Evolutionary conservation across 2,113 vertebrate genomes (phyloP).

Genomic region (Pygoscelis antarcticus): DNA sequence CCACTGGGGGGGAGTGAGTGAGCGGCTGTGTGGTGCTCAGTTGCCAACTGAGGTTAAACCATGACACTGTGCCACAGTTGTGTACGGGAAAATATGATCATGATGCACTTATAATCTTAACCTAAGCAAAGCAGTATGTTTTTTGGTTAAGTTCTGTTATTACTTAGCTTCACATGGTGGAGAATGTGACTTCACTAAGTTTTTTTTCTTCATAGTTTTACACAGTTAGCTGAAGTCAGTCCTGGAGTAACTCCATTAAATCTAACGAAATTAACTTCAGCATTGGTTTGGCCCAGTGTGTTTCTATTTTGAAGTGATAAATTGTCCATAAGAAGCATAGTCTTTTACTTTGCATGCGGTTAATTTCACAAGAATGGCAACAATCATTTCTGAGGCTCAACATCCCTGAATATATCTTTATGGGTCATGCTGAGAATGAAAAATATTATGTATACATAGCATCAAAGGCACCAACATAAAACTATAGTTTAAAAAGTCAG

Average conservation of each 20-base stretch:
- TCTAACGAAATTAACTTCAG: neutral
- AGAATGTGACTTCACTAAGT: neutral
- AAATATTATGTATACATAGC: neutral
- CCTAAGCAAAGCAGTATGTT: neutral
- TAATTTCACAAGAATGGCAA: slow-evolving; percentile 17
- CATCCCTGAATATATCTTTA: neutral
- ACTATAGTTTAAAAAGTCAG: slow-evolving; percentile 3
- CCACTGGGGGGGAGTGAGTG: too few relatives aligned
- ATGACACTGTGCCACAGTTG: neutral
- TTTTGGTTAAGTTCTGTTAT: neutral
- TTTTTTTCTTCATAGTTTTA: neutral
- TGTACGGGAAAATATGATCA: neutral
- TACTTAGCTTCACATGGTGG: neutral
- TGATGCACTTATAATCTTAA: neutral
- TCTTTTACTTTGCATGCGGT: slow-evolving; percentile 7
- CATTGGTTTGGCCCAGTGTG: neutral
- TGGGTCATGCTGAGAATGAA: slow-evolving; percentile 20
- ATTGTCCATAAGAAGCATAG: neutral
- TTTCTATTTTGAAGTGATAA: slow-evolving; percentile 27
- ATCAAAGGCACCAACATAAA: slow-evolving; percentile 32
- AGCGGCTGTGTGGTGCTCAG: too few relatives aligned
- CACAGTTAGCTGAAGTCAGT: neutral
- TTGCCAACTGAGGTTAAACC: too few relatives aligned
- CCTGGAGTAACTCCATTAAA: neutral
- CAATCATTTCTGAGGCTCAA: neutral